Base-by-base conservation (phyloP, 2,113 vertebrate species). In the Camelus bactrianus region DNA sequence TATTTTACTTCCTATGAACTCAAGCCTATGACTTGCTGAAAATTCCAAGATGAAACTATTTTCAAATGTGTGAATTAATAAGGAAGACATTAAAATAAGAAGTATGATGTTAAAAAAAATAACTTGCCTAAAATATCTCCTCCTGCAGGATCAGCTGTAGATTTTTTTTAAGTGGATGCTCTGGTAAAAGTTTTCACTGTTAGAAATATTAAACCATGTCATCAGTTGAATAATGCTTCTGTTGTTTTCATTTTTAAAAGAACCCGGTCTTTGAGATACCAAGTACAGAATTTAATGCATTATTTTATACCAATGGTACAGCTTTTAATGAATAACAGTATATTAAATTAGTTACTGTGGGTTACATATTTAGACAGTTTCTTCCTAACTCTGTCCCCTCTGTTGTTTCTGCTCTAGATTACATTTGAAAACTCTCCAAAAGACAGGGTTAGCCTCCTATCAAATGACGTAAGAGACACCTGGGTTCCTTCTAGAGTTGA, bases 1-100 rank as follows among this genome's bases (percentile, higher is more conserved):
- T 15, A 70, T 56, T 52, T 93, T 94, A 79, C 46, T 32, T 84
- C 76, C 32, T 72, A 67, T 83, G 35, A 96, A 87, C 16, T 91
- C 48, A 95, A 90, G 81, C 28, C 11, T 38, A 35, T 14, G 93
- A 62, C 42, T 89, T 95, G 38, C 64, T 87, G 56, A 94, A 94
- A 90, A 94, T 62, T 92, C 17, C 56, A 92, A 67, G 46, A 84
- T 73, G 24, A 95, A 88, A 94, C 80, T 94, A 64, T 89, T 96
- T 94, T 93, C 73, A 94, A 95, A 92, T 69, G 54, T 42, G 56
- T 90, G 56, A 80, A 92, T 95, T 87, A 80, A 67, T 94, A 89
- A 93, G 52, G 84, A 87, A 95, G 76, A 93, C 56, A 72, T 80
- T 82, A 93, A 96, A 93, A 95, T 42, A 73, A 90, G 50, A 95